Conservation (phyloP, 2,888 invertebrate genomes). For the Archips crataeganus region DNA sequence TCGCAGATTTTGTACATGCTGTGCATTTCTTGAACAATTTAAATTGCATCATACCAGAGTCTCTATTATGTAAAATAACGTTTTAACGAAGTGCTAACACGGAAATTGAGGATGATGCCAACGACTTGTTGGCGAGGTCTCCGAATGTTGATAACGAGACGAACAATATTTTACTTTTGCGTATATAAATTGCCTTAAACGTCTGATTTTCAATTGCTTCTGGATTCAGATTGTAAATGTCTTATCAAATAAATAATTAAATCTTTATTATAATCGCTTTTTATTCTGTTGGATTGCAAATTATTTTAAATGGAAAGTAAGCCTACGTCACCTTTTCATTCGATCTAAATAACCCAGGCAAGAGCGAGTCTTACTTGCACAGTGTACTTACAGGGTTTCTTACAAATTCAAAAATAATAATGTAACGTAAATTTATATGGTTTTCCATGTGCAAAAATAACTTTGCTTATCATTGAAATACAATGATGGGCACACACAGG, state of each 20-base stretch:
- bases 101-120: constrained; percentile 47
- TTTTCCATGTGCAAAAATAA: too few species aligned
- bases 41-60: constrained; percentile 22
- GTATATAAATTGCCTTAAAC: constrained; percentile 68
- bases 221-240: constrained; percentile 80
- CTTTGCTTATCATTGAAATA: too few species aligned
- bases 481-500: too few species aligned
- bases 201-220: constrained; percentile 64
- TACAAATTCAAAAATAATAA: too few species aligned
- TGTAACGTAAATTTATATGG: too few species aligned
- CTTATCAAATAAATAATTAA: constrained; percentile 80
- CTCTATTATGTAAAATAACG: constrained; percentile 15
- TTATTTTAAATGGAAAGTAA: too few species aligned
- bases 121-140: constrained; percentile 72
- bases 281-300: constrained; percentile 20
- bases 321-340: too few species aligned
- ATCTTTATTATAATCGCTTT: constrained; percentile 67
- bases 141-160: constrained; percentile 69
- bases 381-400: too few species aligned
- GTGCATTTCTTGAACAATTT: constrained; percentile 15
- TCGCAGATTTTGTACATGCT: not conserved
- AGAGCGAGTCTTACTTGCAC: too few species aligned
- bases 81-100: constrained; percentile 33
- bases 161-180: constrained; percentile 80
- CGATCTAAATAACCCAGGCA: too few species aligned